Base-by-base conservation (phyloP, 2,797 vertebrate species). In the Sebastolobus altivelis region DNA sequence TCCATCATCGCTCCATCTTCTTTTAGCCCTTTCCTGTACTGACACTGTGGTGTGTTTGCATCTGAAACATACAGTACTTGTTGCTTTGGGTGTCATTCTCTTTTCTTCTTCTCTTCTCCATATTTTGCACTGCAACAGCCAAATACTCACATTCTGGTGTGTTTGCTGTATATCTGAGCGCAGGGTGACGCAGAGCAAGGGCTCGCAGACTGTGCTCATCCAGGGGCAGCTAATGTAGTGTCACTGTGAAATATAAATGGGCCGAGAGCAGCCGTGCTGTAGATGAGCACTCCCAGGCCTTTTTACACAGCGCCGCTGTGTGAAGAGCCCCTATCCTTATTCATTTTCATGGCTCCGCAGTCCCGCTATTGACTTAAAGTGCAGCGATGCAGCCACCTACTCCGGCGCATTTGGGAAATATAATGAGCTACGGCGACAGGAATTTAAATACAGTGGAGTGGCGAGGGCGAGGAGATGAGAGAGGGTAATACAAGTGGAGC, bases 221-320 rank as follows among this genome's bases (percentile, higher is more conserved):
- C 87, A 87, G 77, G 84, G 86, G 73, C 80, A 76, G 85, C 92
- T 93, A 92, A 89, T 94, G 91, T 87, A 83, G 81, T 91, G 85
- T 91, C 90, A 92, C 74, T 77, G 90, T 91, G 85, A 93, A 90
- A 91, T 93, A 92, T 93, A 91, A 93, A 93, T 92, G 88, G 87
- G 78, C 75, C 65, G 83, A 89, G 89, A 88, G 89, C 83, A 82
- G 84, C 80, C 72, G 65, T 60, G 77, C 88, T 77, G 82, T 81
- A 88, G 88, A 94, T 91, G 83, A 93, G 87, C 87, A 87, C 87
- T 90, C 87, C 80, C 71, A 63, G 85, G 85, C 86, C 87, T 87
- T 92, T 92, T 92, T 88, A 77, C 77, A 67, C 82, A 67, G 58
- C 31, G 81, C 83, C 58, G 88, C 88, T 82, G 82, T 81, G 80